Evolutionary conservation across 2,888 invertebrate species (phyloP).

Genomic region (Liodrosophila aerea): DNA sequence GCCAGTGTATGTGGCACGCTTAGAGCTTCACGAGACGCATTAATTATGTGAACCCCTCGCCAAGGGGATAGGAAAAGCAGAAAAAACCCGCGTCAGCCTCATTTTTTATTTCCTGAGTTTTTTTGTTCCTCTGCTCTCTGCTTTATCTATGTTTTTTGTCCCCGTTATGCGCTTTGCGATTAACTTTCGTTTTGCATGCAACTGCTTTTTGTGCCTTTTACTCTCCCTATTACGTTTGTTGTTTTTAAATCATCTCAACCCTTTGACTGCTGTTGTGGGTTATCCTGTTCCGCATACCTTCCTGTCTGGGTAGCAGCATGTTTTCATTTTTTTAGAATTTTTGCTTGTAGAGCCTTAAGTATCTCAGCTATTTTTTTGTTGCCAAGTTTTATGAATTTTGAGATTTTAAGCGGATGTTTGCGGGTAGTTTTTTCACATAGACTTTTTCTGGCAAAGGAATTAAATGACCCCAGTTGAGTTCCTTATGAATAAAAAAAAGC

Average conservation of each 20-base stretch:
- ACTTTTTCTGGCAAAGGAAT: constrained; percentile 1
- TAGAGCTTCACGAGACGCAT: constrained; percentile 61
- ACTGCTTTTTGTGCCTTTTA: constrained; percentile 58
- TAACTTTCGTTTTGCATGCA: constrained; percentile 78
- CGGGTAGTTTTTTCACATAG: constrained; percentile 33
- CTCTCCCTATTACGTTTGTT: constrained; percentile 33
- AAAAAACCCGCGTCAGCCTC: constrained; percentile 64
- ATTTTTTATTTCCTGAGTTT: constrained; percentile 59
- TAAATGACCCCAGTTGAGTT: too few relatives aligned
- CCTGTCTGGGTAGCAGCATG: constrained; percentile 61
- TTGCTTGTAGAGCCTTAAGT: constrained; percentile 10
- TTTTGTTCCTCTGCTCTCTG: constrained; percentile 14
- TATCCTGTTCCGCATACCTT: constrained; percentile 4
- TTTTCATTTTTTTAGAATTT: constrained; percentile 28
- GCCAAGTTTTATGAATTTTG: constrained; percentile 57
- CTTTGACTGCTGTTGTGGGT: constrained; percentile 54
- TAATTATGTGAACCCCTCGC: constrained; percentile 77
- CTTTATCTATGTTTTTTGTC: constrained; percentile 50
- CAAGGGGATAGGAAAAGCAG: constrained; percentile 28
- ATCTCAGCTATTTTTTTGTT: constrained; percentile 43
- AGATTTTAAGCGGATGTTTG: constrained; percentile 66
- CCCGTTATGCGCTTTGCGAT: constrained; percentile 74
- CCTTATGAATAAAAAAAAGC: too few relatives aligned
- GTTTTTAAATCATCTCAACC: constrained; percentile 64
- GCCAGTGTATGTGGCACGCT: constrained; percentile 56